Evolutionary conservation across 1,140 invertebrate genomes (phyloP).

Genomic region (Drosophila bocqueti): DNA sequence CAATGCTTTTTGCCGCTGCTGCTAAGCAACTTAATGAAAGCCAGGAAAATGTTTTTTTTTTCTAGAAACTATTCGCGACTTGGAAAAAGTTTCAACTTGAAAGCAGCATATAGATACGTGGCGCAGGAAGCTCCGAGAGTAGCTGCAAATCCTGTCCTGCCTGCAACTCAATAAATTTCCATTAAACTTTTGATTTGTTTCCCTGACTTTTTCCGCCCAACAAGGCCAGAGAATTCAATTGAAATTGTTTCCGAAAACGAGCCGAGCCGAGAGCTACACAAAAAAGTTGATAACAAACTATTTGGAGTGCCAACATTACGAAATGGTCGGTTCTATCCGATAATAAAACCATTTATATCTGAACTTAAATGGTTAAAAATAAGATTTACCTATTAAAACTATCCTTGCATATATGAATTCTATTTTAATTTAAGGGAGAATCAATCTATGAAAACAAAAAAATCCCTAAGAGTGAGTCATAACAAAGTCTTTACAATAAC

Average conservation of each 20-base stretch:
- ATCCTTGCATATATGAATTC: neutral
- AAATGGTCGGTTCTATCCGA: neutral
- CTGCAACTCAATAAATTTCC: constrained; percentile 75
- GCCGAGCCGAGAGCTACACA: constrained; percentile 5
- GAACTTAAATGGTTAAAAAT: neutral
- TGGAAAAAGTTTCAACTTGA: constrained; percentile 27
- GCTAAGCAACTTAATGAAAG: constrained; percentile 79
- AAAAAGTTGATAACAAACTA: constrained; percentile 47
- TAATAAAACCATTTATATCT: neutral
- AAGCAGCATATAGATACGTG: constrained; percentile 1
- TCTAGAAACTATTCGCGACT: constrained; percentile 31
- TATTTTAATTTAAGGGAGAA: neutral
- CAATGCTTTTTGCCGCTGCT: constrained; percentile 72
- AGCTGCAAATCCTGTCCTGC: constrained; percentile 22
- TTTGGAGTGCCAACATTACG: constrained; percentile 11
- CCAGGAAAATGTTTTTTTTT: constrained; percentile 36
- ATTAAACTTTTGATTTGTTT: constrained; percentile 83
- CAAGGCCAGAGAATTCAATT: constrained; percentile 68
- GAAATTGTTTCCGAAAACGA: constrained; percentile 49
- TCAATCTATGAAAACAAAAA: too few species aligned
- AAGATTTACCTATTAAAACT: neutral
- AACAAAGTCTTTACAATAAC: too few species aligned
- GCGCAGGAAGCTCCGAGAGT: neutral
- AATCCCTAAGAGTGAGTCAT: too few species aligned
- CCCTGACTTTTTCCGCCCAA: constrained; percentile 64